These are phyloP conservation scores for Caradrina clavipalpis DNA, from an alignment of 2,888 invertebrate genomes.

Conservation along the genomic window DNA sequence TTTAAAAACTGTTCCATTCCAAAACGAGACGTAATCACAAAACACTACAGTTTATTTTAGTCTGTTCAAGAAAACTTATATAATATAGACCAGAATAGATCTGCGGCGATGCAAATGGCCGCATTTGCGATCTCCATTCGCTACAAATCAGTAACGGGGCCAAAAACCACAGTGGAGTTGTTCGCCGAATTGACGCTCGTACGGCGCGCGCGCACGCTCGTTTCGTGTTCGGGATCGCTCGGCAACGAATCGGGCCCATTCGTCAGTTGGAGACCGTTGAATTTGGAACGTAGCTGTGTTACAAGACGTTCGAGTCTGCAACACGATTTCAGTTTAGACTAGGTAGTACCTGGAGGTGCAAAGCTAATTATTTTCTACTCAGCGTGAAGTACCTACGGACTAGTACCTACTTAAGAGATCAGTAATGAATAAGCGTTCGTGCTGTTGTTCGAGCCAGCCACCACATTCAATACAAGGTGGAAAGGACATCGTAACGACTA, in stretches of 20 bases:
- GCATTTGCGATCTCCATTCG: constrained; percentile 77
- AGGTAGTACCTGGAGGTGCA: constrained; percentile 58
- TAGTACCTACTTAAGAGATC: constrained; percentile 20
- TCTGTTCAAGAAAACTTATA: constrained; percentile 69
- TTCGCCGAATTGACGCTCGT: constrained; percentile 82
- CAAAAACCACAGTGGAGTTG: constrained; percentile 89
- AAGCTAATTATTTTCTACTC: constrained; percentile 39
- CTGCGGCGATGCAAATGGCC: constrained; percentile 74
- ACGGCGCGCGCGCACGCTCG: constrained; percentile 76
- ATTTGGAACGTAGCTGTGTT: constrained; percentile 89
- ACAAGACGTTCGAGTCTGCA: constrained; percentile 91
- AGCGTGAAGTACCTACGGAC: constrained; percentile 35
- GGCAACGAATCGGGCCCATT: constrained; percentile 86
- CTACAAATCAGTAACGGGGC: constrained; percentile 92
- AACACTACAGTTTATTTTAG: constrained; percentile 36
- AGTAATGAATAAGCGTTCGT: constrained; percentile 39
- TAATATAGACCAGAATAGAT: constrained; percentile 78
- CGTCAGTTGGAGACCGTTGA: constrained; percentile 83
- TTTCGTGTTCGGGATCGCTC: constrained; percentile 85
- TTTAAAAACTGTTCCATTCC: constrained; percentile 21
- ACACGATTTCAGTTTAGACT: constrained; percentile 76
- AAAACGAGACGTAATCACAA: constrained; percentile 40
- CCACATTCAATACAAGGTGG: constrained; percentile 28
- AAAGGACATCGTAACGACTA: too few species aligned
- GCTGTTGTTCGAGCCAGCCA: constrained; percentile 39